A percentile compares a stretch with the other conserved stretches of the same genome.
These are phyloP conservation scores for Choristoneura rosaceana DNA, from an alignment of 2,888 invertebrate genomes.

Conservation along the genomic window DNA sequence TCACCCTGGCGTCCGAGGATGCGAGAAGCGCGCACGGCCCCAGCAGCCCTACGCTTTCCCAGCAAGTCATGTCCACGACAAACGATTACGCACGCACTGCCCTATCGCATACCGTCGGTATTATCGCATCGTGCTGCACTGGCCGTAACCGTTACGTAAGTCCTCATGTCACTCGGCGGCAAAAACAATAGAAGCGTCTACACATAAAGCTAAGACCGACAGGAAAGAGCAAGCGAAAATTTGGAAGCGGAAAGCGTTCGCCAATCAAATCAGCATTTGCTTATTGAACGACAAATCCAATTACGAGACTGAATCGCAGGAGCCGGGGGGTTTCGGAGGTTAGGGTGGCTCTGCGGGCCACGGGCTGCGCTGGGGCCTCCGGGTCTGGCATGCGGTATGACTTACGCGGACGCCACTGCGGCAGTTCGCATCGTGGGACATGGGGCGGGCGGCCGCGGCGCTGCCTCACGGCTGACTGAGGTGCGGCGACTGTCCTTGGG, in stretches of 20 bases:
- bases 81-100: slow-evolving; percentile 55
- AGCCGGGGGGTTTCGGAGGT: slow-evolving; percentile 79
- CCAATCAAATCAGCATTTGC: slow-evolving; percentile 79
- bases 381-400: slow-evolving; percentile 75
- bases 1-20: slow-evolving; percentile 81
- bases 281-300: slow-evolving; percentile 83
- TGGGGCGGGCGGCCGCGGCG: slow-evolving; percentile 73
- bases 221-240: slow-evolving; percentile 78
- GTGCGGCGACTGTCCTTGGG: slow-evolving; percentile 79
- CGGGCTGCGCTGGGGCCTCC: slow-evolving; percentile 59
- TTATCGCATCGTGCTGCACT: slow-evolving; percentile 69
- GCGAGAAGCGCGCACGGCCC: slow-evolving; percentile 83
- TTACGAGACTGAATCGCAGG: slow-evolving; percentile 84
- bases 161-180: slow-evolving; percentile 58
- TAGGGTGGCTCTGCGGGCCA: slow-evolving; percentile 76
- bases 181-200: slow-evolving; percentile 75
- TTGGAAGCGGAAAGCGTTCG: slow-evolving; percentile 80
- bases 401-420: slow-evolving; percentile 74
- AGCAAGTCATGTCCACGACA: slow-evolving; percentile 79
- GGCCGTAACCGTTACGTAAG: slow-evolving; percentile 72
- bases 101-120: slow-evolving; percentile 59
- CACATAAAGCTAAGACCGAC: slow-evolving; percentile 67
- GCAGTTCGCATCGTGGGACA: slow-evolving; percentile 70
- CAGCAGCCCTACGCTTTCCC: slow-evolving; percentile 83
- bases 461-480: slow-evolving; percentile 80